These are phyloP conservation scores for Erethizon dorsatum DNA, from an alignment of 2,797 vertebrate genomes.

Conservation along the genomic window DNA sequence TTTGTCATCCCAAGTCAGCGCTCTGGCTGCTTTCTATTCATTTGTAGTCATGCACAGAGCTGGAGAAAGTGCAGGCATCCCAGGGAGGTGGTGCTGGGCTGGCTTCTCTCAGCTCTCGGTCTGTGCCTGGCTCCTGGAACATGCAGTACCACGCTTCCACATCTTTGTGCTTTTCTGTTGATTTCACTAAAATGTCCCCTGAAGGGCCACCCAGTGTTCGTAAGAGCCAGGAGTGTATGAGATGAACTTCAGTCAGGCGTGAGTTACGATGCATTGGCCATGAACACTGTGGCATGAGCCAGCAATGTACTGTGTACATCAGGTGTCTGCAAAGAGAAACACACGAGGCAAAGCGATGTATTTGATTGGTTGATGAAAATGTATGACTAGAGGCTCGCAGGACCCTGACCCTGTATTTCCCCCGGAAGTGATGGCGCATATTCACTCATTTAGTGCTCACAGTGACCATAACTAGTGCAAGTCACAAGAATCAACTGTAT, in stretches of 20 bases:
- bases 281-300: background rate
- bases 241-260: background rate
- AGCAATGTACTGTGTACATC: too few species aligned
- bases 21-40: background rate
- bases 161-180: background rate
- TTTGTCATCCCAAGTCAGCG: background rate
- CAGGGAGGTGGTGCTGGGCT: background rate
- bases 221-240: background rate
- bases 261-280: rapidly evolving
- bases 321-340: background rate
- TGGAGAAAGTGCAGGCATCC: background rate
- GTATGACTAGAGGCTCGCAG: background rate
- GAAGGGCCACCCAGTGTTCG: background rate
- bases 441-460: rapidly evolving
- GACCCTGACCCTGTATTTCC: background rate
- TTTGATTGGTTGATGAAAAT: background rate
- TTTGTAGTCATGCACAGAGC: background rate
- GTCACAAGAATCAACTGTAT: rapidly evolving
- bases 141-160: background rate
- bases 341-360: background rate
- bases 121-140: background rate
- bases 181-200: background rate
- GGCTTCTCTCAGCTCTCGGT: background rate
- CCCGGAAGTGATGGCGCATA: rapidly evolving
- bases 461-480: background rate